Base-by-base conservation (phyloP, 2,113 vertebrate genomes). In the Sinocyclocheilus grahami region DNA sequence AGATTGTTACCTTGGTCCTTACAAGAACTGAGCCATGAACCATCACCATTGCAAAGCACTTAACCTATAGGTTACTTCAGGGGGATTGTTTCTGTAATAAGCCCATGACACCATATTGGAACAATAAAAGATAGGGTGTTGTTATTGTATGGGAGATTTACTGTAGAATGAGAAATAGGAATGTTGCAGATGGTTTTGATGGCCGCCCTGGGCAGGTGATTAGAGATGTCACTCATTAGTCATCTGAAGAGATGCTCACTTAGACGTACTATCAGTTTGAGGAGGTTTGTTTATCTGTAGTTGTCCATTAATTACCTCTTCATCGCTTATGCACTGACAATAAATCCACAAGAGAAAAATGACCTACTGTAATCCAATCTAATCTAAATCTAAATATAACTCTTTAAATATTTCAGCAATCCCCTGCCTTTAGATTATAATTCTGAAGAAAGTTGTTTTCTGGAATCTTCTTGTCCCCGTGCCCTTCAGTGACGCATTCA, bases 401-500 rank as follows among this genome's bases (percentile, higher is more conserved):
- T 84, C 16, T 82, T 82, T 51, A 60, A 74, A 71, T 75, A 30
- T 62, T 72, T 20, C 1, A 58, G n/a, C 65, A 37, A n/a, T 67
- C 60, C 71, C 69, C 81, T 22, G 72, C 85, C 72, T 51, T 76
- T 82, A 85, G 71, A 85, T 79, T 79, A 71, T 71, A 86, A 87
- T 82, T 84, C 72, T 62, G 39, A 46, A 62, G 37, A 69, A 78
- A 78, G 39, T 79, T 51, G 33, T 69, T 87, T 79, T 87, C 30
- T 30, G 1, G 5, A 81, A 76, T 84, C 67, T 83, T 83, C 60
- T 76, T 67, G 48, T 58, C 39, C 81, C 58, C 71, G 30, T 58
- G 83, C 87, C 71, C 83, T 86, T 86, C 42, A 80, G 58, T 90
- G 86, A 87, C 87, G 83, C 81, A 88, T 88, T 88, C 69, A 80